Conservation (phyloP, 2,113 vertebrate species). For the Ellobius talpinus region DNA sequence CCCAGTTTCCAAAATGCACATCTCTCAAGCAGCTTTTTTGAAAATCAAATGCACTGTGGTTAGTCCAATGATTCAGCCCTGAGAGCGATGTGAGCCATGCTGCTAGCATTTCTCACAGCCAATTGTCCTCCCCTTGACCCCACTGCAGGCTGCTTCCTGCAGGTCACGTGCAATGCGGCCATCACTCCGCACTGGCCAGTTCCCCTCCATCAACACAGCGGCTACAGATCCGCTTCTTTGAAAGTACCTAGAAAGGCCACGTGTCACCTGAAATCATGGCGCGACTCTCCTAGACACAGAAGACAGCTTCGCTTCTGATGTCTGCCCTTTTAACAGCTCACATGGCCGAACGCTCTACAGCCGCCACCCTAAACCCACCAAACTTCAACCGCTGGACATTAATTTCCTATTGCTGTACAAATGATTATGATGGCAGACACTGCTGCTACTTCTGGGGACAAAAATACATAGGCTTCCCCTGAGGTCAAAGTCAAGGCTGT, state of each 20-base stretch:
- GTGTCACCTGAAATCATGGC: too few species aligned
- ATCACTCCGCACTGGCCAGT: background rate
- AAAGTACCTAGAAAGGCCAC: background rate
- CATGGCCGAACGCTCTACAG: fast-evolving
- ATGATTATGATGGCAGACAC: background rate
- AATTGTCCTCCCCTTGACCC: fast-evolving
- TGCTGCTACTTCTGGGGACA: background rate
- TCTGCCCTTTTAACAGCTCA: background rate
- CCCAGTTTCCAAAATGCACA: background rate
- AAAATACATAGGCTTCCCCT: background rate
- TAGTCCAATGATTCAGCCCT: background rate
- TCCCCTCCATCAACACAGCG: fast-evolving
- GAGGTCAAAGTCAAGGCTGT: background rate
- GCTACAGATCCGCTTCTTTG: background rate
- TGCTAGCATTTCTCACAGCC: background rate
- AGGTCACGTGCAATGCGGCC: fast-evolving
- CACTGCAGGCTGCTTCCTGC: background rate
- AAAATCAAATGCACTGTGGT: background rate
- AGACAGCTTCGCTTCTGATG: too few species aligned
- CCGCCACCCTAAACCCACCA: too few species aligned
- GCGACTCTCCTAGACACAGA: too few species aligned
- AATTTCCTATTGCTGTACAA: background rate
- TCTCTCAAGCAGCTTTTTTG: background rate
- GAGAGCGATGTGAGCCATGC: background rate
- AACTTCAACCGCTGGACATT: background rate